phyloP scores from a whole-genome alignment of 2,888 invertebrate species.

The Caenorhabditis imperialis region DNA sequence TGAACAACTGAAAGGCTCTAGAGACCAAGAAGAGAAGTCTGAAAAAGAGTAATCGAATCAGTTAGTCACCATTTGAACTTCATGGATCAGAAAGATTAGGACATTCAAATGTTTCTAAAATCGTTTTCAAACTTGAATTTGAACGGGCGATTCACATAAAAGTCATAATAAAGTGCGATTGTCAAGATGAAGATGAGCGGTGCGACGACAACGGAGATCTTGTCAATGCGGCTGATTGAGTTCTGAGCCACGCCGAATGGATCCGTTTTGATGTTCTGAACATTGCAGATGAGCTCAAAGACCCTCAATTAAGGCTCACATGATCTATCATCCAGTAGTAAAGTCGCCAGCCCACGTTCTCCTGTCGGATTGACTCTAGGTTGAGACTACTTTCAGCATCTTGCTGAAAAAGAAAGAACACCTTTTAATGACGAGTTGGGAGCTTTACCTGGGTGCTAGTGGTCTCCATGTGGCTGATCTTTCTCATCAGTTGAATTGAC shows the following conservation, averaged over 20 bases:
- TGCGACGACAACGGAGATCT: slow-evolving; percentile 83
- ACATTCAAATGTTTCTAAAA: slow-evolving; percentile 36
- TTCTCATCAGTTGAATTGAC: slow-evolving; percentile 40
- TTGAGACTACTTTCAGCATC: slow-evolving; percentile 40
- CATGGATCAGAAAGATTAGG: no score
- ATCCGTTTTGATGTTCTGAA: slow-evolving; percentile 62
- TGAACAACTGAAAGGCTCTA: no score
- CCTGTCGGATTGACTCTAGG: slow-evolving; percentile 61
- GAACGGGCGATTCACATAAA: slow-evolving; percentile 64
- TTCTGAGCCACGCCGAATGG: slow-evolving; percentile 64
- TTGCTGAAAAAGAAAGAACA: slow-evolving; percentile 5
- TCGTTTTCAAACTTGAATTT: slow-evolving; percentile 61
- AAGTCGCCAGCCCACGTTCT: slow-evolving; percentile 68
- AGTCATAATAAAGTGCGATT: slow-evolving; percentile 86
- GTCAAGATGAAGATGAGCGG: slow-evolving; percentile 86
- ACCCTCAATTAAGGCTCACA: slow-evolving; percentile 44
- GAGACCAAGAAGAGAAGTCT: no score
- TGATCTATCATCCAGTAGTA: slow-evolving; percentile 70
- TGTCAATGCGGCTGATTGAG: slow-evolving; percentile 59
- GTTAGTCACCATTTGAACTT: no score
- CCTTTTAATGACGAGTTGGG: not conserved
- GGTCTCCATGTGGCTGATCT: slow-evolving; percentile 46
- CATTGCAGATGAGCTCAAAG: not conserved
- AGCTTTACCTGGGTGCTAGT: slow-evolving; percentile 3
- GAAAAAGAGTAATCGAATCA: no score